Conservation (phyloP, 2,888 invertebrate species). For the Leptinotarsa haldemani region DNA sequence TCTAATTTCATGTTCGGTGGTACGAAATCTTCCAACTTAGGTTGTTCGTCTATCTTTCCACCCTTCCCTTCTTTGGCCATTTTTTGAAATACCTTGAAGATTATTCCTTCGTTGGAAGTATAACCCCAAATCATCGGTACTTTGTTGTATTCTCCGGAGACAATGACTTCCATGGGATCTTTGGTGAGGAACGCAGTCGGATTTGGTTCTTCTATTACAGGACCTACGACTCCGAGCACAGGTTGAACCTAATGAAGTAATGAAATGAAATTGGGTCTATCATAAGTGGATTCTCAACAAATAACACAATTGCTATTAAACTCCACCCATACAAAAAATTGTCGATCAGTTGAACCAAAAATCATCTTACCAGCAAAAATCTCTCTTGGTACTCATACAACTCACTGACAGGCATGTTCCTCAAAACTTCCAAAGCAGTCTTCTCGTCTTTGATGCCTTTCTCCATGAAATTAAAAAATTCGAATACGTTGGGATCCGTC, state of each 20-base stretch:
- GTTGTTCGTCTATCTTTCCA: not conserved
- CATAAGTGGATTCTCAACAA: not conserved
- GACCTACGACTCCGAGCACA: conserved; percentile 17
- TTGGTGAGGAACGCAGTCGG: conserved; percentile 41
- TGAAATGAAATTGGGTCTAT: no score
- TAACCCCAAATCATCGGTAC: conserved; percentile 48
- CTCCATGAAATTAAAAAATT: conserved; percentile 32
- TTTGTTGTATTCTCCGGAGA: conserved; percentile 45
- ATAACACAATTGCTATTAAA: not conserved
- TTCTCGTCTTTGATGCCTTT: conserved; percentile 18
- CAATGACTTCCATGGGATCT: conserved; percentile 44
- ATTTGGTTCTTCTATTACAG: conserved; percentile 36
- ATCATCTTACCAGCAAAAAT: conserved; percentile 1
- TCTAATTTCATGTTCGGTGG: conserved; percentile 19
- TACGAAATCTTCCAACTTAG: conserved; percentile 10
- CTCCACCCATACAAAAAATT: no score
- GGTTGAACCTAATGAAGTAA: not conserved
- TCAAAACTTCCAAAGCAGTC: conserved; percentile 38
- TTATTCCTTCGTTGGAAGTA: conserved; percentile 27
- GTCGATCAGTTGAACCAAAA: not conserved
- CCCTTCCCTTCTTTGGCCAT: not conserved
- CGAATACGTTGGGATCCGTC: conserved; percentile 39
- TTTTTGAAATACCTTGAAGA: not conserved
- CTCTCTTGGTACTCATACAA: conserved; percentile 28
- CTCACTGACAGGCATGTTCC: conserved; percentile 32